phyloP scores from a whole-genome alignment of 2,888 invertebrate species.

The Sturmia bella region DNA sequence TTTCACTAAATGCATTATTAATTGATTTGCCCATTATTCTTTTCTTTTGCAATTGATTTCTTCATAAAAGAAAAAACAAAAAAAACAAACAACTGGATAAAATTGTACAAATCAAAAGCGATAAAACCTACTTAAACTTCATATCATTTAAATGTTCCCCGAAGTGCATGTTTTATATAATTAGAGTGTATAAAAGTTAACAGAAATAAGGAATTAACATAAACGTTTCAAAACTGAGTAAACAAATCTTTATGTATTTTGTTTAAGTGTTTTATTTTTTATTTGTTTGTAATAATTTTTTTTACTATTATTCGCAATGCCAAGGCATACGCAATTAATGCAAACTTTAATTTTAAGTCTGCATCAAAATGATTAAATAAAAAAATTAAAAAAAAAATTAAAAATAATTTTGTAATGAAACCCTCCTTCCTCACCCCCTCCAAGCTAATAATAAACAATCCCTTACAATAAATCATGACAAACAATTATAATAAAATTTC shows the following conservation, averaged over 20 bases:
- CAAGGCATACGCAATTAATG: conserved; percentile 18
- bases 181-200: conserved; percentile 32
- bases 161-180: conserved; percentile 40
- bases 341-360: conserved; percentile 17
- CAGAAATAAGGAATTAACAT: conserved; percentile 23
- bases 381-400: conserved; percentile 12
- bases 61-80: not conserved
- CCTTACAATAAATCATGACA: conserved; percentile 43
- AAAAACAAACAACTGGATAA: conserved; percentile 46
- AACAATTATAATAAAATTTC: conserved; percentile 38
- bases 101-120: conserved; percentile 33
- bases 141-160: conserved; percentile 58
- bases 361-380: conserved; percentile 1
- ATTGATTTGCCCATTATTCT: not conserved
- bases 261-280: conserved; percentile 23
- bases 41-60: not conserved
- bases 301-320: not conserved
- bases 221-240: conserved; percentile 27
- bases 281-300: conserved; percentile 7
- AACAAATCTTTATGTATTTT: conserved; percentile 27
- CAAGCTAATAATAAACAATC: not conserved
- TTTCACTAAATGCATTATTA: too few relatives aligned
- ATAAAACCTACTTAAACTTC: conserved; percentile 19
- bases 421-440: not conserved
- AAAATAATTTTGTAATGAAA: not conserved